Conservation (phyloP, 35 echinoderm and acorn worm species). For the Hemicentrotus pulcherrimus region DNA sequence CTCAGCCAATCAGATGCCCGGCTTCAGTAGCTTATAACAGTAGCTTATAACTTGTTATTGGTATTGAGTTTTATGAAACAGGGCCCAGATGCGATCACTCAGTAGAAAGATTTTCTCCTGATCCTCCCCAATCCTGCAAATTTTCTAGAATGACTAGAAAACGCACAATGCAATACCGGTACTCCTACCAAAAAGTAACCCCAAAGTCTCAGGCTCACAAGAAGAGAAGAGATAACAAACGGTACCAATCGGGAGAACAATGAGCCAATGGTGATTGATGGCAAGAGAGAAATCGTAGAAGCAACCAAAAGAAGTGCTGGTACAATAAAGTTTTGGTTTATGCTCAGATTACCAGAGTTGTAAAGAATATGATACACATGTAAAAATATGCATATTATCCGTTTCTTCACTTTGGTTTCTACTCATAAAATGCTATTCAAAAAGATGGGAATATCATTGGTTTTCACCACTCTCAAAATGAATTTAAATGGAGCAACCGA, state of each 20-base stretch:
- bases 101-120: neutral
- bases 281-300: neutral
- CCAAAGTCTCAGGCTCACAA: neutral
- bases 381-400: neutral
- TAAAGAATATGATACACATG: neutral
- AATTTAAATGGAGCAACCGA: too few species aligned
- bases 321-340: neutral
- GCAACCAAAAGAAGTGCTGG: neutral
- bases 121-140: neutral
- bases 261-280: neutral
- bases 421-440: neutral
- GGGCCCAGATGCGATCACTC: too few species aligned
- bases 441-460: too few species aligned
- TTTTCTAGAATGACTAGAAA: neutral
- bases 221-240: neutral
- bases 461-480: too few species aligned
- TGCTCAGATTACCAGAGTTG: neutral
- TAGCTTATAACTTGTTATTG: too few species aligned
- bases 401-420: neutral
- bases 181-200: too few species aligned
- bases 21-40: too few species aligned
- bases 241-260: neutral
- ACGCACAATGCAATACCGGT: neutral
- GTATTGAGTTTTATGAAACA: too few species aligned
- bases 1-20: too few species aligned